Base-by-base conservation (phyloP, 1,140 invertebrate species). In the Papilio aristodemus region DNA sequence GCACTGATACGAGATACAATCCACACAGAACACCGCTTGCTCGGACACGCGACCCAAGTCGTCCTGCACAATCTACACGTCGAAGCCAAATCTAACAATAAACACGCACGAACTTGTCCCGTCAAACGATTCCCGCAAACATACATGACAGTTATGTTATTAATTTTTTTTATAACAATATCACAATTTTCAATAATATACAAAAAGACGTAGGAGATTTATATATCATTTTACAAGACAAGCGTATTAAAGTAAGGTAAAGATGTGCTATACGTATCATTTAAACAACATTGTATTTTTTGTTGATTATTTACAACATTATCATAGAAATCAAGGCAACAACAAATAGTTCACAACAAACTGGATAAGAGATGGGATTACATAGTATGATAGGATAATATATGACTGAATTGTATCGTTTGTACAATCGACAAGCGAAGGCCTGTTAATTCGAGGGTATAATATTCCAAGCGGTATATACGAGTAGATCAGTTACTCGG, bases 171-270 rank as follows among this genome's bases (percentile, higher is more conserved):
- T 83, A 86, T 87, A 89, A 91, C 86, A 89, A 91, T 91, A 91
- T 91, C 89, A 91, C 89, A 91, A 84, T 91, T 91, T 91, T 91
- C 81, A 90, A 89, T 90, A 90, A 89, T 88, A 89, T 88, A 89
- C 87, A 90, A 84, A 86, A 90, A 85, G 83, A 86, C 78, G 75
- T 85, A 84, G 81, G 84, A 85, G 81, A 86, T 86, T 86, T 80
- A 85, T 76, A 87, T 84, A 85, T 87, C 76, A 86, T 72, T 75
- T 77, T 83, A 89, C 83, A 90, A 85, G 83, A 83, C 81, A 90
- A 90, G 87, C 87, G 77, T 90, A 85, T 76, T 78, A 81, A 89
- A 86, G 76, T 85, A 87, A 90, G 74, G 83, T 76, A 79, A 84
- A 86, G 72, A 78, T 74, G 74, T 86, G 79, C 81, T 79, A 80